A percentile compares a stretch with the other conserved stretches of the same genome.
Evolutionary conservation across 2,797 vertebrate genomes (phyloP).

Genomic region (Gephyroberyx darwinii): DNA sequence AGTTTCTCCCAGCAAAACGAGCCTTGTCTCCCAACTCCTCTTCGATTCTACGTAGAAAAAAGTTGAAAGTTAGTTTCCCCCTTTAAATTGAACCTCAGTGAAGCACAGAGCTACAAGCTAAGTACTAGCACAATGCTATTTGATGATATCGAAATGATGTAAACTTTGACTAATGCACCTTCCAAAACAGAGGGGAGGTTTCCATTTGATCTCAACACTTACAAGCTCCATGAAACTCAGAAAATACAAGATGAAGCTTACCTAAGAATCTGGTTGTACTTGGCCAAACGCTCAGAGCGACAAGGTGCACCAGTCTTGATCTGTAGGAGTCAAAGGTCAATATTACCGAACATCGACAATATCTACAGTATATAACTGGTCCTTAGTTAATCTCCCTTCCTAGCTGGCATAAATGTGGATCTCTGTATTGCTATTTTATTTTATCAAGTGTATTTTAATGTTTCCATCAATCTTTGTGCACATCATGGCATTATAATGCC

Average conservation of each 20-base stretch:
- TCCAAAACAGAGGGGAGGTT: too few species aligned
- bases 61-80: neutral
- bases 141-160: neutral
- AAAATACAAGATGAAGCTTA: slow-evolving; percentile 56
- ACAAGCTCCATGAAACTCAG: neutral
- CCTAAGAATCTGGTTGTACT: slow-evolving; percentile 98
- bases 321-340: slow-evolving; percentile 69
- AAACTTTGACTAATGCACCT: too few species aligned
- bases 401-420: neutral
- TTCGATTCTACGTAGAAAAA: slow-evolving; percentile 86
- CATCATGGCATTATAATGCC: neutral
- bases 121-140: neutral
- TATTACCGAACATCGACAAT: neutral
- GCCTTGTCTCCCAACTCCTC: slow-evolving; percentile 93
- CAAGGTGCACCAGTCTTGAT: slow-evolving; percentile 98
- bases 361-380: neutral
- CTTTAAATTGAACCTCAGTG: neutral
- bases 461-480: neutral
- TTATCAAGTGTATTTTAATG: neutral
- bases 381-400: neutral
- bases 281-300: slow-evolving; percentile 95
- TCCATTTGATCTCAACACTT: too few species aligned
- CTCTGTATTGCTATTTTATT: neutral
- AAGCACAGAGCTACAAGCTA: neutral
- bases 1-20: slow-evolving; percentile 90